These are phyloP conservation scores for Pseudococcus longispinus DNA, from an alignment of 2,888 invertebrate genomes.

Conservation along the genomic window DNA sequence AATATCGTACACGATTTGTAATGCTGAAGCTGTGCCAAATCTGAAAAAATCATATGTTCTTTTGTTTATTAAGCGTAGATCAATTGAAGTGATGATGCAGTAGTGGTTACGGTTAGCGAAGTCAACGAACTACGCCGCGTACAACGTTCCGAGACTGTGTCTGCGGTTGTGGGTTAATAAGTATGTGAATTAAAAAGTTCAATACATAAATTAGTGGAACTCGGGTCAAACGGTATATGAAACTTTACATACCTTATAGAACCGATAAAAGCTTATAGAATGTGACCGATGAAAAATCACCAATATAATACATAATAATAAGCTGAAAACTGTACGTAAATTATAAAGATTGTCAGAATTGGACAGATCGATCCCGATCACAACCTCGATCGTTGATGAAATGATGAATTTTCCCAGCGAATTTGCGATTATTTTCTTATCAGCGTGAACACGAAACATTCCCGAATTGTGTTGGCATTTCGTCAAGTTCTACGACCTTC, in stretches of 20 bases:
- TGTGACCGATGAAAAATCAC: neutral
- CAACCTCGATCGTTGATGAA: neutral
- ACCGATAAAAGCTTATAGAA: neutral
- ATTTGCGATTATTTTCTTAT: neutral
- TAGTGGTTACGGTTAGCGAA: neutral
- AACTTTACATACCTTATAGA: neutral
- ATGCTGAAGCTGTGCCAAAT: slow-evolving; percentile 47
- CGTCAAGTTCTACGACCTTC: slow-evolving; percentile 21
- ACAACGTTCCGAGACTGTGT: neutral
- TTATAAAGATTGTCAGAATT: neutral
- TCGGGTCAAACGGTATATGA: neutral
- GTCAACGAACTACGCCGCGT: slow-evolving; percentile 1
- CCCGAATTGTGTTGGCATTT: slow-evolving; percentile 16
- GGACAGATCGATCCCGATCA: neutral
- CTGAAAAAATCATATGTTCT: slow-evolving; percentile 52
- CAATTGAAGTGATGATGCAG: slow-evolving; percentile 19
- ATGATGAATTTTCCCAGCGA: neutral
- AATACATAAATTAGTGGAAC: neutral
- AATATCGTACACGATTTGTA: slow-evolving; percentile 10
- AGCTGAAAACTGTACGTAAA: neutral
- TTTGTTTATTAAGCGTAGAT: slow-evolving; percentile 48
- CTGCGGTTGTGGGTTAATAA: neutral
- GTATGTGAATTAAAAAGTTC: neutral
- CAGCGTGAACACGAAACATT: neutral
- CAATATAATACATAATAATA: neutral